Evolutionary conservation across 2,888 invertebrate genomes (phyloP).

Genomic region (Iphiclides podalirius): DNA sequence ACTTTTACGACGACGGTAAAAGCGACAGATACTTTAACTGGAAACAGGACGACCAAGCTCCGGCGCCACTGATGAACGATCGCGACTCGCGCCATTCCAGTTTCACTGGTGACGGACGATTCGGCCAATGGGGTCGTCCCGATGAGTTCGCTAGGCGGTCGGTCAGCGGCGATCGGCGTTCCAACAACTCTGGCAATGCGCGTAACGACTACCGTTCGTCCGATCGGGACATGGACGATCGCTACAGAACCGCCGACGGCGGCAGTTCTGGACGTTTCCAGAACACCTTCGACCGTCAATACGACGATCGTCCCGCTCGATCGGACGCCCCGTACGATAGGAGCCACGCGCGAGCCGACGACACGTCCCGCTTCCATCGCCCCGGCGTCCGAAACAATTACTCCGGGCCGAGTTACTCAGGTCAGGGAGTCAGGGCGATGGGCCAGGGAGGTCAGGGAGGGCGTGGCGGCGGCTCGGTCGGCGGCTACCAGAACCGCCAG

Average conservation of each 20-base stretch:
- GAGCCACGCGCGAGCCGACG: neutral
- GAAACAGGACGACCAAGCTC: neutral
- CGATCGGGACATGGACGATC: neutral
- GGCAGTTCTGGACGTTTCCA: neutral
- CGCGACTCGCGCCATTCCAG: neutral
- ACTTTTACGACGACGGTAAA: neutral
- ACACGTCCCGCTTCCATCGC: neutral
- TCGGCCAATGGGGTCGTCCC: conserved; percentile 4
- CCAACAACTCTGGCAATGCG: no score
- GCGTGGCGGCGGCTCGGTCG: neutral
- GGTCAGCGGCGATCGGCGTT: neutral
- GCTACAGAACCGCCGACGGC: neutral
- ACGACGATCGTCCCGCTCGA: neutral
- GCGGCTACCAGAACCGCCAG: neutral
- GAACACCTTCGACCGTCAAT: neutral
- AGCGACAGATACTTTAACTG: conserved; percentile 6
- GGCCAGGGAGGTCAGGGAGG: neutral
- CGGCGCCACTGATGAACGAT: conserved; percentile 1
- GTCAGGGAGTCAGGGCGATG: neutral
- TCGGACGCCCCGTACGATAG: neutral
- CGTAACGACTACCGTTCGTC: neutral
- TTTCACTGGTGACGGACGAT: conserved; percentile 1
- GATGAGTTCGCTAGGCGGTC: neutral
- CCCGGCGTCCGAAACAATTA: neutral
- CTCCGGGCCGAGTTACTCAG: neutral